A percentile compares a stretch with the other conserved stretches of the same genome.
These are phyloP conservation scores for Ypsolopha sequella DNA, from an alignment of 2,888 invertebrate genomes.

Conservation along the genomic window DNA sequence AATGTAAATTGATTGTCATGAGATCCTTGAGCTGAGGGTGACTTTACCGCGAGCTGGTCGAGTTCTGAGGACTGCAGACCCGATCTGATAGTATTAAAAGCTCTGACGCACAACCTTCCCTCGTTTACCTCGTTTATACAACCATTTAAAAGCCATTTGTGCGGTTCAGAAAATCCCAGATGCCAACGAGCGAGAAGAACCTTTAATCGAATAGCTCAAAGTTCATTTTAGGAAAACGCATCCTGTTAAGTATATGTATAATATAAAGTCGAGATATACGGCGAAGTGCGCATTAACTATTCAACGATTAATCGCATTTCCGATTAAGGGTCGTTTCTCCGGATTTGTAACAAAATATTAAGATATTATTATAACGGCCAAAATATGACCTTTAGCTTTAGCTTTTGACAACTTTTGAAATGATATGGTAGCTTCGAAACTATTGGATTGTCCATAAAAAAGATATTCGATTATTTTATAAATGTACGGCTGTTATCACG, in stretches of 20 bases:
- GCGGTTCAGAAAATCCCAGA: conserved; percentile 4
- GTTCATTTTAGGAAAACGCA: background rate
- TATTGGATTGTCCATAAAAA: too few relatives aligned
- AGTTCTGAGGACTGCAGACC: background rate
- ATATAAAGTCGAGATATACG: too few relatives aligned
- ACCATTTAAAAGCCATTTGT: background rate
- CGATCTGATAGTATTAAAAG: background rate
- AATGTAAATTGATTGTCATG: background rate
- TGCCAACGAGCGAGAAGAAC: background rate
- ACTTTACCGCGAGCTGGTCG: too few relatives aligned
- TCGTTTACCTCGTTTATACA: conserved; percentile 28
- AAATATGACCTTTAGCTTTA: too few relatives aligned
- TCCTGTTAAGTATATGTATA: too few relatives aligned
- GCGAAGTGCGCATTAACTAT: background rate
- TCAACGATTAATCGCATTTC: background rate
- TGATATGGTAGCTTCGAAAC: too few relatives aligned
- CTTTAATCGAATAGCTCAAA: background rate
- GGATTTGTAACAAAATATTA: too few relatives aligned
- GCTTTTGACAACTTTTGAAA: too few relatives aligned
- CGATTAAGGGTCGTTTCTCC: too few relatives aligned
- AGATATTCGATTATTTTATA: too few relatives aligned
- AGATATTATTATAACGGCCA: too few relatives aligned
- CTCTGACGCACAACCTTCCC: conserved; percentile 39
- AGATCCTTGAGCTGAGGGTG: background rate
- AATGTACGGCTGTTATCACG: too few relatives aligned